A percentile compares a stretch with the other conserved stretches of the same genome.
Conservation (phyloP, 2,113 vertebrate species). For the Mixornis gularis region DNA sequence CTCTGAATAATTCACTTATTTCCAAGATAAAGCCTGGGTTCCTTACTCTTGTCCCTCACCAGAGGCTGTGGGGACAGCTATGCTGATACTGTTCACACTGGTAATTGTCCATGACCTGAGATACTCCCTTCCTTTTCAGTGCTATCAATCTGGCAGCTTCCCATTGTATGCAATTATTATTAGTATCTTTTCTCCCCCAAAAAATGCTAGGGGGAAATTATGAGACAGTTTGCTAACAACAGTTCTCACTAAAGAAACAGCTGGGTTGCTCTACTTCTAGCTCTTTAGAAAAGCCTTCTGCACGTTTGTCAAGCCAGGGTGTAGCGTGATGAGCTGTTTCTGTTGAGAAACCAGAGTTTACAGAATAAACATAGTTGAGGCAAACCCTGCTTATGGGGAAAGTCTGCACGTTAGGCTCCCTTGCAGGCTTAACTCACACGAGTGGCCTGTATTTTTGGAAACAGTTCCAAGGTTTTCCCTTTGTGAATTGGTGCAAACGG, state of each 20-base stretch:
- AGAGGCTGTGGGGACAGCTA: neutral
- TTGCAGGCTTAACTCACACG: constrained; percentile 31
- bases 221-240: constrained; percentile 41
- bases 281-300: constrained; percentile 33
- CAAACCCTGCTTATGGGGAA: constrained; percentile 56
- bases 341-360: constrained; percentile 67
- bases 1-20: neutral
- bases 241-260: constrained; percentile 36
- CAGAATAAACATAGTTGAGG: constrained; percentile 66
- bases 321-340: constrained; percentile 60
- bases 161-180: neutral
- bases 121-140: neutral
- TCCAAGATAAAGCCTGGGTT: neutral
- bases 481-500: constrained; percentile 45
- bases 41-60: neutral
- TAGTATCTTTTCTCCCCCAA: neutral
- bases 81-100: neutral
- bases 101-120: neutral
- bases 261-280: neutral
- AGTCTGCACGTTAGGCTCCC: constrained; percentile 21
- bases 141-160: neutral
- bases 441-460: constrained; percentile 55
- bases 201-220: constrained; percentile 24
- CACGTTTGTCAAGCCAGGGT: constrained; percentile 22
- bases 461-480: constrained; percentile 34